Evolutionary conservation across 2,888 invertebrate species (phyloP), one percentile per base, ranked within the genome.

Genomic region (Monopis laevigella): DNA sequence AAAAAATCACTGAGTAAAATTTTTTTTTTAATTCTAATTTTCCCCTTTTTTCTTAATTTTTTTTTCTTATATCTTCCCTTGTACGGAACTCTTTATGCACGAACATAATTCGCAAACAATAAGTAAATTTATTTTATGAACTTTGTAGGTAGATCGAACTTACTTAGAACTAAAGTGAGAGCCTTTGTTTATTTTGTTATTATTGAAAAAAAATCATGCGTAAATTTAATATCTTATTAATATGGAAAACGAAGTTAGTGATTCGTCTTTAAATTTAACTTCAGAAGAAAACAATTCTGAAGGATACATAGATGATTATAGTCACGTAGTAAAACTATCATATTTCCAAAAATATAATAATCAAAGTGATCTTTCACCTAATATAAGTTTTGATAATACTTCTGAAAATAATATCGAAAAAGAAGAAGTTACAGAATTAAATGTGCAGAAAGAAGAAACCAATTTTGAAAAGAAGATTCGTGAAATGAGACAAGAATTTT

Each of bases 401-500:
- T n/a, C n/a, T n/a, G n/a, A n/a, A n/a, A n/a, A n/a, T n/a, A n/a
- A n/a, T n/a, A n/a, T n/a, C n/a, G n/a, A n/a, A n/a, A n/a, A n/a
- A n/a, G n/a, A n/a, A n/a, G n/a, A n/a, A n/a, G n/a, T n/a, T n/a
- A n/a, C n/a, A n/a, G n/a, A n/a, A n/a, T n/a, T n/a, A n/a, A n/a
- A n/a, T n/a, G n/a, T n/a, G n/a, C n/a, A n/a, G n/a, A n/a, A n/a
- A n/a, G n/a, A n/a, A n/a, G n/a, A n/a, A n/a, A n/a, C n/a, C n/a
- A n/a, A n/a, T n/a, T n/a, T n/a, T n/a, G 8, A 13, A 13, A 30
- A 10, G 14, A 2, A 16, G 5, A 32, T 32, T 3, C 17, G 17
- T 32, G 17, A 54, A 41, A 59, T 54, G 2, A 51, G 56, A 29
- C 51, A 62, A 35, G 57, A 56, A 50, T 54, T 56, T 48, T 49